phyloP scores from a whole-genome alignment of 1,140 invertebrate genomes.

The Goniozus legneri region DNA sequence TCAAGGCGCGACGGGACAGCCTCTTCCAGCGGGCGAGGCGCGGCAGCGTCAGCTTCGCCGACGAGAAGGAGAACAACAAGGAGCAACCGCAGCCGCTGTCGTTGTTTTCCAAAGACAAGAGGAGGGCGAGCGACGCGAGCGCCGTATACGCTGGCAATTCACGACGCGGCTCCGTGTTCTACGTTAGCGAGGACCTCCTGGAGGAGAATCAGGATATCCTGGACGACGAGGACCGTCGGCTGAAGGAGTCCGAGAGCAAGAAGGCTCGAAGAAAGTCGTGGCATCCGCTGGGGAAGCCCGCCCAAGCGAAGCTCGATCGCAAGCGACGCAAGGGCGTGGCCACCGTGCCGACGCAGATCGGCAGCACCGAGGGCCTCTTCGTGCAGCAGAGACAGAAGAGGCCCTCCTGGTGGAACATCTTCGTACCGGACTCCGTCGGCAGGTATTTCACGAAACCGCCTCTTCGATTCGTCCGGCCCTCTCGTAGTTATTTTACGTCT shows the following conservation, averaged over 20 bases:
- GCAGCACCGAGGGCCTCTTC: constrained; percentile 56
- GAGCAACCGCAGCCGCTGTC: neutral
- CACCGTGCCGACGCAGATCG: constrained; percentile 43
- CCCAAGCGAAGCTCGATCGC: constrained; percentile 62
- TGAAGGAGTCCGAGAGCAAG: constrained; percentile 52
- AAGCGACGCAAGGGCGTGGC: constrained; percentile 64
- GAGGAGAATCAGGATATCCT: constrained; percentile 47
- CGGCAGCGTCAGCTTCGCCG: constrained; percentile 30
- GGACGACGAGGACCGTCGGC: constrained; percentile 36
- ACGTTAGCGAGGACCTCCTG: constrained; percentile 40
- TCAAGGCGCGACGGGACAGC: constrained; percentile 44
- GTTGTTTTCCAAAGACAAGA: constrained; percentile 22
- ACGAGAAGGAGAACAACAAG: constrained; percentile 40
- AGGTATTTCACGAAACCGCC: constrained; percentile 33
- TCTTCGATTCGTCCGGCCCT: no score
- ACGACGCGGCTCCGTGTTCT: constrained; percentile 36
- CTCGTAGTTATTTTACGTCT: no score
- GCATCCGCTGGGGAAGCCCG: constrained; percentile 58
- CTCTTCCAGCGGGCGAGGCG: constrained; percentile 42
- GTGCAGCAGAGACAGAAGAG: constrained; percentile 65
- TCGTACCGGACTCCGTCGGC: constrained; percentile 64
- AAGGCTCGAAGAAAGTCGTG: constrained; percentile 65
- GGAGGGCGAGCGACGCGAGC: constrained; percentile 20
- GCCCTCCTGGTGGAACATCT: constrained; percentile 82
- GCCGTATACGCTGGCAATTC: no score